Base-by-base conservation (phyloP, 2,888 invertebrate species). In the Drosophila tripunctata region DNA sequence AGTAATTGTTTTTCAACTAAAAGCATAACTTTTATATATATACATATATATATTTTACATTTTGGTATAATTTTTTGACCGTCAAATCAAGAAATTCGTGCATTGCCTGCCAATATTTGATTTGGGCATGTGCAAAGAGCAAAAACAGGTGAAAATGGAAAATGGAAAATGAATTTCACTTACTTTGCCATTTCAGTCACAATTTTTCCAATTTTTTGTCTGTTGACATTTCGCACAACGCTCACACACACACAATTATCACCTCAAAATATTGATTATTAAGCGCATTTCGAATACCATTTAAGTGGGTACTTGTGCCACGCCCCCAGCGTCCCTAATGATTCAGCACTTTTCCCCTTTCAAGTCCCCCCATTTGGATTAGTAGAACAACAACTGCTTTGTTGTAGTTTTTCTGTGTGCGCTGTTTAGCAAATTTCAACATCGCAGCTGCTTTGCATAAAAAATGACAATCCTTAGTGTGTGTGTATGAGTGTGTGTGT, bases 191-290 rank as follows among this genome's bases (percentile, higher is more conserved):
- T 33, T 40, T 17, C 22, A 7, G 51, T 21, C 40, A 50, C 40
- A 57, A 10, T 27, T 27, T 27, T 4, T 51, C 30, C 14, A 17
- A 1, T 8, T 40, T 21, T 10, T 4, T 7, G 2, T n/a, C 8
- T 41, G 10, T 41, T 35, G 30, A 31, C 31, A 22, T 7, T 19
- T 15, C n/a, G 3, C 15, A 27, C 43, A 58, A 43, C 65, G 54
- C 85, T 78, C 85, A 81, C 85, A 81, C 85, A 81, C 82, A 68
- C 85, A 68, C 83, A 87, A 84, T 84, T 87, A 78, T 87, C 87
- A 77, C 77, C 87, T 76, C 58, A 75, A 84, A 75, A 78, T 83
- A 83, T 83, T 83, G 83, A 83, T 83, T 83, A 83, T 87, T 81
- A 84, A 78, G 87, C 78, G 73, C 70, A 78, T 72, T 83, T 75